Evolutionary conservation across 2,888 invertebrate species (phyloP), one percentile per base, ranked within the genome.

Genomic region (Macrophya annulata): DNA sequence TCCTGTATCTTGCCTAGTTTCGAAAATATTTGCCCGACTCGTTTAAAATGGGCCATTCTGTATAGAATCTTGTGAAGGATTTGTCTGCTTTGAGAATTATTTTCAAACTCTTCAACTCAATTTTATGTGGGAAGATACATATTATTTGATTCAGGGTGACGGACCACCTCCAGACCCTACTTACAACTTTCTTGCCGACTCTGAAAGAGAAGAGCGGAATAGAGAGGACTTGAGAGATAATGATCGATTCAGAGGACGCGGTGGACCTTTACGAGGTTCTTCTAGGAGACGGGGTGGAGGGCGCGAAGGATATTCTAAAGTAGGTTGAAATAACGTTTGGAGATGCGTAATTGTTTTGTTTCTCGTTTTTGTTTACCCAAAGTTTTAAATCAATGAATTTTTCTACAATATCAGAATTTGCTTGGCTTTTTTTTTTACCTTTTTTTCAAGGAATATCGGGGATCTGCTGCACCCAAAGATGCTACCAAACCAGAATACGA

Each of bases 81-180:
- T 71, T 68, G 15, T 8, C 21, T 15, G 15, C 21, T 51, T 17
- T 17, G 43, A 65, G 43, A 43, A 43, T 84, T 40, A 65, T 48
- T 65, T 65, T 55, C 74, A 72, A 85, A 55, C 40, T 45, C 62
- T 83, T 84, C 2, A 72, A 72, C 17, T 72, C n/a, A 8, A 65
- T n/a, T 86, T 40, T 76, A 40, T 62, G 17, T 59, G 17, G 31
- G n/a, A 79, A 37, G 43, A 17, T 37, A 9, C 31, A 9, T 85
- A 76, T 48, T 48, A 55, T 74, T 31, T 40, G 77, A 85, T 85
- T 74, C 76, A 94, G 91, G 93, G 93, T 40, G 92, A 93, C 86
- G 94, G 94, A 21, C 94, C 94, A 51, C 94, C 94, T 45, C 94
- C 94, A 55, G 94, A 94, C 90, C 94, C 94, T 71, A 92, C 92